A percentile compares a stretch with the other conserved stretches of the same genome.
Evolutionary conservation across 1,140 invertebrate genomes (phyloP).

Genomic region (Chironomus striatipennis): DNA sequence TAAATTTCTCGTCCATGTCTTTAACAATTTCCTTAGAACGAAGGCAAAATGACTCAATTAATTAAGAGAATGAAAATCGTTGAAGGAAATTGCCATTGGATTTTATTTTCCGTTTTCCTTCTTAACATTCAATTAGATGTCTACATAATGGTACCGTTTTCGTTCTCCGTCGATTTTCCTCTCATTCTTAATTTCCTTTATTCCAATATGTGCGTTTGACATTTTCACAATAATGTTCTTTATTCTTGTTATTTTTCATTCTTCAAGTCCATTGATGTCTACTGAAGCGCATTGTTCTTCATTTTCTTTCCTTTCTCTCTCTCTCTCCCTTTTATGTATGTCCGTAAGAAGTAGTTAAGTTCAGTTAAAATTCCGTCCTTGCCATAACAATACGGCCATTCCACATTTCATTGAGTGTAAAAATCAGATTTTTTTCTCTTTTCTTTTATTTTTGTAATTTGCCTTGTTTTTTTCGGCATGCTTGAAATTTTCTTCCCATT

Average conservation of each 20-base stretch:
- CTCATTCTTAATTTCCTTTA: not conserved
- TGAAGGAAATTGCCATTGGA: too few species aligned
- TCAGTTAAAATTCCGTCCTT: too few species aligned
- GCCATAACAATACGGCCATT: too few species aligned
- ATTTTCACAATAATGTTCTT: slow-evolving; percentile 4
- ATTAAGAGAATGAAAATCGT: too few species aligned
- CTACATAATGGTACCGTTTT: not conserved
- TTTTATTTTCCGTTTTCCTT: too few species aligned
- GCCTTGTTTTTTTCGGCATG: not conserved
- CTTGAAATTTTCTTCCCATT: slow-evolving; percentile 3
- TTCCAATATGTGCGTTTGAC: not conserved
- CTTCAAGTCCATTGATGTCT: not conserved
- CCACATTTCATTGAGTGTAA: too few species aligned
- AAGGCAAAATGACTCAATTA: too few species aligned
- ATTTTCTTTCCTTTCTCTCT: not conserved
- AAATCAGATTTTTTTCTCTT: too few species aligned
- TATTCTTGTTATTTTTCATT: not conserved
- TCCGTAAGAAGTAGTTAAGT: too few species aligned
- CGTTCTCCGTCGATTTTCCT: not conserved
- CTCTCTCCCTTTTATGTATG: not conserved
- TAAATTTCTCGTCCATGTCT: too few species aligned
- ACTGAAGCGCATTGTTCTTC: not conserved
- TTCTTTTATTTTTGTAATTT: slow-evolving; percentile 1
- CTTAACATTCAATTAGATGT: not conserved
- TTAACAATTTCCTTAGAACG: too few species aligned